Percentiles rank a stretch among this genome's conserved stretches.
These are phyloP conservation scores for Euzophera pinguis DNA, from an alignment of 2,888 invertebrate genomes.

Conservation along the genomic window DNA sequence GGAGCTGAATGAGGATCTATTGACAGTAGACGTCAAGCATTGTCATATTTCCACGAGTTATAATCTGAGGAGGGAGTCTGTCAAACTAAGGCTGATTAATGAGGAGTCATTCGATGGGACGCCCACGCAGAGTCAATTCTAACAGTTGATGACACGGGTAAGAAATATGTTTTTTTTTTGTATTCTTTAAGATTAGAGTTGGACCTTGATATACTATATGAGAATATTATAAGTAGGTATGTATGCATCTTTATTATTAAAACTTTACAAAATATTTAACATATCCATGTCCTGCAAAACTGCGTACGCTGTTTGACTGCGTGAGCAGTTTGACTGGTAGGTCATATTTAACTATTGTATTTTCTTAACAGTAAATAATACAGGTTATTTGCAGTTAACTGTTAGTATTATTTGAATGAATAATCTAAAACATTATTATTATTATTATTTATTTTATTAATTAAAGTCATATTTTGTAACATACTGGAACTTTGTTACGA, in stretches of 20 bases:
- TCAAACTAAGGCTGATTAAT: conserved; percentile 67
- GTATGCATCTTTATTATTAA: too few species aligned
- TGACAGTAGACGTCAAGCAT: conserved; percentile 70
- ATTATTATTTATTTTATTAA: too few species aligned
- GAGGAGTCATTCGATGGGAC: conserved; percentile 71
- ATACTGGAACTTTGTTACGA: background rate
- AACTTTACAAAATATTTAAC: too few species aligned
- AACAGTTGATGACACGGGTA: conserved; percentile 67
- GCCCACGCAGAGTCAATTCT: conserved; percentile 72
- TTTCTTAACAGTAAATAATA: too few species aligned
- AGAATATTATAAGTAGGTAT: too few species aligned
- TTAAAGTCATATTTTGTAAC: background rate
- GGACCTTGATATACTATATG: too few species aligned
- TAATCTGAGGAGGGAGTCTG: conserved; percentile 68
- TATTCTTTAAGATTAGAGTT: background rate
- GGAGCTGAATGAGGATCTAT: conserved; percentile 64
- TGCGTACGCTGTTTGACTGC: too few species aligned
- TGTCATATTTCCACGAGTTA: conserved; percentile 75
- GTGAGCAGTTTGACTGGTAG: too few species aligned
- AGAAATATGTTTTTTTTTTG: conserved; percentile 26
- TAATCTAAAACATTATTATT: background rate
- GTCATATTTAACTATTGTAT: too few species aligned
- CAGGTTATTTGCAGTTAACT: too few species aligned
- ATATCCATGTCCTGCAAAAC: too few species aligned
- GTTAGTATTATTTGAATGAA: too few species aligned